phyloP scores from a whole-genome alignment of 2,888 invertebrate species.

The Chloromyia formosa region DNA sequence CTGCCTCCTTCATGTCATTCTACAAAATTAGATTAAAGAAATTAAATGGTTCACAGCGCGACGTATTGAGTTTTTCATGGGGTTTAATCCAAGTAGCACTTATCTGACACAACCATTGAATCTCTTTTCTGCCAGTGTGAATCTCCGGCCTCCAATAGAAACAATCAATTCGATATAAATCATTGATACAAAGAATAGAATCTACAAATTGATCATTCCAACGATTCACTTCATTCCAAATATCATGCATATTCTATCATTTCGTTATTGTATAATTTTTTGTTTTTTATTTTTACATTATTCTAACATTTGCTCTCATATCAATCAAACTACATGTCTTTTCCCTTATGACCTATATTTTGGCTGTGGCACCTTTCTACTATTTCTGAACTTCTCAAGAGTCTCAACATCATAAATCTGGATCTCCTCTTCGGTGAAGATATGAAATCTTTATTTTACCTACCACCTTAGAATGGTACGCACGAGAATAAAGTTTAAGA shows the following conservation, averaged over 20 bases:
- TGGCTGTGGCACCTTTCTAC: slow-evolving; percentile 14
- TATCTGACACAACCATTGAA: too few relatives aligned
- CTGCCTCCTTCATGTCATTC: too few relatives aligned
- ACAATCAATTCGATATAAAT: not conserved
- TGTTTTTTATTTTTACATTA: not conserved
- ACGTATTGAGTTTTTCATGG: too few relatives aligned
- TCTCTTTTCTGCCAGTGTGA: too few relatives aligned
- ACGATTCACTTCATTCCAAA: not conserved
- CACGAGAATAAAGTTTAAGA: too few relatives aligned
- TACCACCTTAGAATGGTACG: not conserved
- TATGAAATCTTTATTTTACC: too few relatives aligned
- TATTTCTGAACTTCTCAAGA: not conserved
- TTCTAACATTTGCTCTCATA: slow-evolving; percentile 14
- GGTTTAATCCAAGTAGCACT: too few relatives aligned
- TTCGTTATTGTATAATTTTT: not conserved
- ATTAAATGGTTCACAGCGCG: too few relatives aligned
- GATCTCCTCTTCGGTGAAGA: not conserved
- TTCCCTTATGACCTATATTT: slow-evolving; percentile 30
- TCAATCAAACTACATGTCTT: slow-evolving; percentile 19
- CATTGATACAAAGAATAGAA: not conserved
- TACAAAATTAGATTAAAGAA: too few relatives aligned
- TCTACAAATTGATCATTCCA: not conserved
- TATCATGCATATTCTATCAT: not conserved
- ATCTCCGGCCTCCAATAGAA: too few relatives aligned
- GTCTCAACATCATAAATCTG: not conserved